These are phyloP conservation scores for Fistularia tabacaria DNA, from an alignment of 2,797 vertebrate species.

Conservation along the genomic window DNA sequence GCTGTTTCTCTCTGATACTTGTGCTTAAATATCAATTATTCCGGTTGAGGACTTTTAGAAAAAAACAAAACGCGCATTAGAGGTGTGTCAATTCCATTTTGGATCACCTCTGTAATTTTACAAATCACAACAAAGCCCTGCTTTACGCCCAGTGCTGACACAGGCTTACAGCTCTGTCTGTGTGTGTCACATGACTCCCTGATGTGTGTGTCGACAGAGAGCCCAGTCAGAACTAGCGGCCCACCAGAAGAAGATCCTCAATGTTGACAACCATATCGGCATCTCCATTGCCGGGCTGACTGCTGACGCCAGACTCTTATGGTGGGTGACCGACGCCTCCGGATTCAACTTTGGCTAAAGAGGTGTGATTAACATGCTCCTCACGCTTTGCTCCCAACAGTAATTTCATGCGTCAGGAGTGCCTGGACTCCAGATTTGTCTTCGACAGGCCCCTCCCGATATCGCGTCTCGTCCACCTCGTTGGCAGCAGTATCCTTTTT, in stretches of 20 bases:
- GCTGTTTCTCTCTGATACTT: too few species aligned
- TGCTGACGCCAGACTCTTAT: conserved; percentile 91
- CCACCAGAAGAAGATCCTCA: conserved; percentile 98
- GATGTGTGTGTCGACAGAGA: conserved; percentile 71
- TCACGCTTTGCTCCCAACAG: conserved; percentile 57
- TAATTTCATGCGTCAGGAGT: conserved; percentile 99
- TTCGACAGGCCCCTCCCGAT: conserved; percentile 94
- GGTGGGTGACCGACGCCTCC: conserved; percentile 67
- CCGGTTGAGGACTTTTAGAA: too few species aligned
- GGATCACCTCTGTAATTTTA: too few species aligned
- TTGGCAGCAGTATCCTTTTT: conserved; percentile 97
- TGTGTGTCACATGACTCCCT: background rate
- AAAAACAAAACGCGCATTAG: too few species aligned
- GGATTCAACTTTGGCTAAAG: background rate
- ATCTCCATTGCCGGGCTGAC: conserved; percentile 98
- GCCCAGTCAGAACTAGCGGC: conserved; percentile 97
- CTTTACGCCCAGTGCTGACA: too few species aligned
- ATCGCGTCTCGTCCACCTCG: conserved; percentile 90
- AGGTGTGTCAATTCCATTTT: too few species aligned
- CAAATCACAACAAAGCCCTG: too few species aligned
- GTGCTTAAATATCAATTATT: too few species aligned
- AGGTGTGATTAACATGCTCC: background rate
- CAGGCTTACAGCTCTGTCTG: background rate
- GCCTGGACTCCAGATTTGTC: conserved; percentile 96
- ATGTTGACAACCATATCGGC: conserved; percentile 95